Evolutionary conservation across 2,888 invertebrate genomes (phyloP).

Genomic region (Netelia fuscicornis): DNA sequence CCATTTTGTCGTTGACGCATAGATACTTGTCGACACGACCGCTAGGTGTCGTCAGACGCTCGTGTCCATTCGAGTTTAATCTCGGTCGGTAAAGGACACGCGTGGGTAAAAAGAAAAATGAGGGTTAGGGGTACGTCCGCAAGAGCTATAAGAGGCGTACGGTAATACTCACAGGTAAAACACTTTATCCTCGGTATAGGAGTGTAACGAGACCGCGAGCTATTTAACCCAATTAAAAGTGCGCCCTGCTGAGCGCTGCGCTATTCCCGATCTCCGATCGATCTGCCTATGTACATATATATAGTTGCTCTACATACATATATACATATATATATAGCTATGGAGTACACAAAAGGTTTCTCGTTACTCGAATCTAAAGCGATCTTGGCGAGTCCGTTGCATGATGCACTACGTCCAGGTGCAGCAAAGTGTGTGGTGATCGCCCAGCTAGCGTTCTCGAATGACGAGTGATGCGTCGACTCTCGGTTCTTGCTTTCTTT

Average conservation of each 20-base stretch:
- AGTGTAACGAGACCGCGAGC: constrained; percentile 57
- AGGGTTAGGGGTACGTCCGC: background rate
- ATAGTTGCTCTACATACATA: background rate
- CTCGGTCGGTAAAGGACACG: background rate
- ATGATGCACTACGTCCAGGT: constrained; percentile 48
- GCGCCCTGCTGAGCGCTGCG: constrained; percentile 57
- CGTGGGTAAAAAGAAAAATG: background rate
- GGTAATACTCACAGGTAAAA: background rate
- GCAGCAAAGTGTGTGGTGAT: constrained; percentile 33
- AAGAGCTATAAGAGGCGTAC: constrained; percentile 13
- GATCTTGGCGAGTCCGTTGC: constrained; percentile 22
- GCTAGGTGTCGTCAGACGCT: constrained; percentile 7
- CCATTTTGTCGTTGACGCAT: background rate
- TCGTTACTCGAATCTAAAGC: constrained; percentile 59
- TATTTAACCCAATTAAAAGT: constrained; percentile 68
- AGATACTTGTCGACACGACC: background rate
- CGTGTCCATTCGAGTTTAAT: constrained; percentile 1
- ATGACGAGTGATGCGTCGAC: constrained; percentile 56
- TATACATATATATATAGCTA: background rate
- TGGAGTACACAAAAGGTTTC: constrained; percentile 53
- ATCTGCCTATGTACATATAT: background rate
- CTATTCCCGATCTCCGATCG: constrained; percentile 35
- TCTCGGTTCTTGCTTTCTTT: constrained; percentile 20
- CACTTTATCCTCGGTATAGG: background rate
- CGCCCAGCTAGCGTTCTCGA: constrained; percentile 42